Conservation (phyloP, 2,797 vertebrate genomes). For the Adelosebastes latens region DNA sequence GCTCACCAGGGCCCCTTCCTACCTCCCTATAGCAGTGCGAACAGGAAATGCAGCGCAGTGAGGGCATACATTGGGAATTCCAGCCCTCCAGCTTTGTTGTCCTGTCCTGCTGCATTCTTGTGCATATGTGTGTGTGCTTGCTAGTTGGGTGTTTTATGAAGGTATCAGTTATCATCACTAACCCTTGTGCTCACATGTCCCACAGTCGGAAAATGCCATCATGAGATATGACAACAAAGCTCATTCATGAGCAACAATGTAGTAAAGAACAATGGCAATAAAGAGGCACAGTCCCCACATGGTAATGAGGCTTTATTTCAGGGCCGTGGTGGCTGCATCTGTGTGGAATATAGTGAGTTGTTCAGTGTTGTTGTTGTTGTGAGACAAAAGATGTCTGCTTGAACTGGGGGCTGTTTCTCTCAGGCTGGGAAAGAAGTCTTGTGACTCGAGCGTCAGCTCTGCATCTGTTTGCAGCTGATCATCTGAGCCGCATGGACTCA, state of each 20-base stretch:
- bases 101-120: slow-evolving; percentile 83
- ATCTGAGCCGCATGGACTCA: slow-evolving; percentile 77
- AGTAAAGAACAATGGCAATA: slow-evolving; percentile 73
- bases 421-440: slow-evolving; percentile 80
- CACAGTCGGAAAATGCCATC: slow-evolving; percentile 54
- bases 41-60: slow-evolving; percentile 77
- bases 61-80: slow-evolving; percentile 78
- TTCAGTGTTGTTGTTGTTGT: slow-evolving; percentile 70
- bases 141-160: slow-evolving; percentile 60
- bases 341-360: slow-evolving; percentile 71
- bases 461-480: slow-evolving; percentile 83
- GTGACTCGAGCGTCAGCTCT: slow-evolving; percentile 84
- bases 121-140: slow-evolving; percentile 42
- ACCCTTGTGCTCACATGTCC: slow-evolving; percentile 47
- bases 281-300: slow-evolving; percentile 73
- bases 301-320: slow-evolving; percentile 78
- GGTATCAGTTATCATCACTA: slow-evolving; percentile 64
- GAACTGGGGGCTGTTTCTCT: slow-evolving; percentile 78
- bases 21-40: slow-evolving; percentile 62
- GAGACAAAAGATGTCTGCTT: slow-evolving; percentile 81
- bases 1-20: slow-evolving; percentile 65
- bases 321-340: slow-evolving; percentile 64
- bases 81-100: slow-evolving; percentile 81
- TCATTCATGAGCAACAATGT: slow-evolving; percentile 68
- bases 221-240: slow-evolving; percentile 68